Conservation (phyloP, 2,797 vertebrate genomes). For the Podarcis siculus region DNA sequence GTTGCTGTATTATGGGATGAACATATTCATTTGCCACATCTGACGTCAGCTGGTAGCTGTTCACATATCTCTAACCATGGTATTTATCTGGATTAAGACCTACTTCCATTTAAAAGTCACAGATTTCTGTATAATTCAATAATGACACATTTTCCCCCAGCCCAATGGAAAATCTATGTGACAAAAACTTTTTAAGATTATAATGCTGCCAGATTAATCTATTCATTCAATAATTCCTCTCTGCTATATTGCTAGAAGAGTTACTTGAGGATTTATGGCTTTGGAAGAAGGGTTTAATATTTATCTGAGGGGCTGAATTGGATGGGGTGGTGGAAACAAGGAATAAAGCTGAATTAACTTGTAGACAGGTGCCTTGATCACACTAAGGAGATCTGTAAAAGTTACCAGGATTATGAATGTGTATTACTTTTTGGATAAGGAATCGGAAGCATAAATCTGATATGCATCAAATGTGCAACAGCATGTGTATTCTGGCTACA, state of each 20-base stretch:
- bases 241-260: slow-evolving; percentile 52
- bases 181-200: slow-evolving; percentile 60
- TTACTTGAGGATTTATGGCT: slow-evolving; percentile 62
- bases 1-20: slow-evolving; percentile 44
- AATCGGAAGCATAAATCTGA: background rate
- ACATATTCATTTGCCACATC: slow-evolving; percentile 18
- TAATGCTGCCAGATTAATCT: slow-evolving; percentile 62
- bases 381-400: background rate
- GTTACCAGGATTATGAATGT: background rate
- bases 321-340: slow-evolving; percentile 31
- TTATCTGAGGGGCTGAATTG: slow-evolving; percentile 55
- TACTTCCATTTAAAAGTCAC: slow-evolving; percentile 43
- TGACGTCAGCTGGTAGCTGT: slow-evolving; percentile 11
- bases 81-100: slow-evolving; percentile 53
- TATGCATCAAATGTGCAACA: background rate
- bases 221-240: slow-evolving; percentile 55
- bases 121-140: slow-evolving; percentile 55
- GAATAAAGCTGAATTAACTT: slow-evolving; percentile 68
- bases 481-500: background rate
- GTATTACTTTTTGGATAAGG: background rate
- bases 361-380: slow-evolving; percentile 47
- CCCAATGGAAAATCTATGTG: slow-evolving; percentile 39
- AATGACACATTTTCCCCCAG: slow-evolving; percentile 44
- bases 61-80: background rate
- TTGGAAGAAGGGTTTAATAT: slow-evolving; percentile 66